A percentile compares a stretch with the other conserved stretches of the same genome.
phyloP scores from a whole-genome alignment of 2,888 invertebrate species.

The Perithous albicinctus region DNA sequence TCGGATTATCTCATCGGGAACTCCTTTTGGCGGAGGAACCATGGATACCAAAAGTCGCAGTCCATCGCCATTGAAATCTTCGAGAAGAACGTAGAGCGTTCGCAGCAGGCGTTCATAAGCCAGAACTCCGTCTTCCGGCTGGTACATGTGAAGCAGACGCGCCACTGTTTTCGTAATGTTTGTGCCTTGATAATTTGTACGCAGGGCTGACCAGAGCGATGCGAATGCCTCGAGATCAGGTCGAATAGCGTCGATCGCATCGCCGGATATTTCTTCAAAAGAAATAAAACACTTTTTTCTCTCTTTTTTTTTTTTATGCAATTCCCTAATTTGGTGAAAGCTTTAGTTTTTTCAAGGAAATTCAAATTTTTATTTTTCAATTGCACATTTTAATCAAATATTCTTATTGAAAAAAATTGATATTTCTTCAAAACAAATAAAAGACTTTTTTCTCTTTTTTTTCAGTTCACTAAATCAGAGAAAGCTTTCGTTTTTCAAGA shows the following conservation, averaged over 20 bases:
- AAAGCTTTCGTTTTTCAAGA: too few species aligned
- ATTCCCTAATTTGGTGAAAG: too few species aligned
- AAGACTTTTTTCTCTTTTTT: too few species aligned
- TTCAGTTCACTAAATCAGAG: too few species aligned
- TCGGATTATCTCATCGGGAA: constrained; percentile 71
- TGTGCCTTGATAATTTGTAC: constrained; percentile 73
- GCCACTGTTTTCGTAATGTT: constrained; percentile 75
- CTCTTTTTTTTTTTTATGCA: constrained; percentile 36
- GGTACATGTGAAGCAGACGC: constrained; percentile 77
- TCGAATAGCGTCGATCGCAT: constrained; percentile 64
- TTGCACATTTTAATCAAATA: too few species aligned
- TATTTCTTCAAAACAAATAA: too few species aligned
- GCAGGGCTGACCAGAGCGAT: constrained; percentile 73
- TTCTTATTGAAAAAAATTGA: too few species aligned
- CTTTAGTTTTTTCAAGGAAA: too few species aligned
- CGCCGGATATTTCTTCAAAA: constrained; percentile 44
- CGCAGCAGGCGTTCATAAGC: constrained; percentile 76
- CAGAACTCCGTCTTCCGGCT: constrained; percentile 77
- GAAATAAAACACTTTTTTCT: constrained; percentile 2
- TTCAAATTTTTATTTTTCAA: too few species aligned
- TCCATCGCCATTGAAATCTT: constrained; percentile 74
- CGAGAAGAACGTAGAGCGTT: constrained; percentile 73
- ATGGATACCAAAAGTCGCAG: constrained; percentile 76
- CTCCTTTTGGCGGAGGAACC: constrained; percentile 76
- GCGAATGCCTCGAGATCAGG: constrained; percentile 73